Evolutionary conservation across 2,113 vertebrate species (phyloP).

Genomic region (Podilymbus podiceps): DNA sequence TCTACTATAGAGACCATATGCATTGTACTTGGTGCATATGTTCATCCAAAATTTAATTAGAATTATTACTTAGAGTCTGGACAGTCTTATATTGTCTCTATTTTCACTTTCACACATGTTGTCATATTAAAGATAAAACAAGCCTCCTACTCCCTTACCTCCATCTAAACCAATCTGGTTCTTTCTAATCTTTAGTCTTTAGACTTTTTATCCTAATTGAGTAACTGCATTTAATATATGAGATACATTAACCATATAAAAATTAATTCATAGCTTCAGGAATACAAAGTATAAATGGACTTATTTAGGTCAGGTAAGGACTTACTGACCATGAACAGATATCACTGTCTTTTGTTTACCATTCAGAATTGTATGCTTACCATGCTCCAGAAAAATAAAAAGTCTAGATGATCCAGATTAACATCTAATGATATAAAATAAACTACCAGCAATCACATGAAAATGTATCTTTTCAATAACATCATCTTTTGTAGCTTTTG

Average conservation of each 20-base stretch:
- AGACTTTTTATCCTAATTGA: neutral
- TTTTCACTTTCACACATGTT: neutral
- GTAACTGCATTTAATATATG: neutral
- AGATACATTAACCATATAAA: neutral
- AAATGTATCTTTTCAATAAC: neutral
- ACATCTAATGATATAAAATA: neutral
- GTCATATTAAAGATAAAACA: neutral
- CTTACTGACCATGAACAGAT: neutral
- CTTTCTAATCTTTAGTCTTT: neutral
- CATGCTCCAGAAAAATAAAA: neutral
- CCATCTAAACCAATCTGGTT: neutral
- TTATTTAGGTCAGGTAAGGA: neutral
- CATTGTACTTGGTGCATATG: neutral
- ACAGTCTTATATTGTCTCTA: neutral
- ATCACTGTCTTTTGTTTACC: neutral
- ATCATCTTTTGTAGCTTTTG: neutral
- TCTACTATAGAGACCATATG: neutral
- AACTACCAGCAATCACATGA: neutral
- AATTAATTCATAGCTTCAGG: neutral
- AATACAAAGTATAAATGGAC: neutral
- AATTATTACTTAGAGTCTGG: neutral
- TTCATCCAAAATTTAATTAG: neutral
- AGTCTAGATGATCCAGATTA: neutral
- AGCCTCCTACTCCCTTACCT: neutral
- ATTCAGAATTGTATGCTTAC: neutral